A percentile compares a stretch with the other conserved stretches of the same genome.
Conservation (phyloP, 2,797 vertebrate species). For the Iguana delicatissima region DNA sequence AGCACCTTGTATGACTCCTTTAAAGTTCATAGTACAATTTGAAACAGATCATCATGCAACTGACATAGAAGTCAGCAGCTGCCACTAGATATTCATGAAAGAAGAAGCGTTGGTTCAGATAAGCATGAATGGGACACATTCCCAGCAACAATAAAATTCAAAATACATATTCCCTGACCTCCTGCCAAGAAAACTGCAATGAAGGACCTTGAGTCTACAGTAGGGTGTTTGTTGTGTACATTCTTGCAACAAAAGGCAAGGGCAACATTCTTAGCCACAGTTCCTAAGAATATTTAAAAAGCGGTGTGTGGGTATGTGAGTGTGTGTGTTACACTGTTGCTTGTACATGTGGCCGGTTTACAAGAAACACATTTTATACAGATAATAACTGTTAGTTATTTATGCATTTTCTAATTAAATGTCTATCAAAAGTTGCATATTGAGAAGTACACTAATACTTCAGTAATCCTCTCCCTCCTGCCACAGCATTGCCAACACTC, state of each 20-base stretch:
- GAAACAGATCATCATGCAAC: too few relatives aligned
- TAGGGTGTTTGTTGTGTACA: slow-evolving; percentile 63
- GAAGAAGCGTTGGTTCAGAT: slow-evolving; percentile 40
- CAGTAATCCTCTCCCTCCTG: neutral
- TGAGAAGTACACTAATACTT: neutral
- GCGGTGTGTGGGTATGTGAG: too few relatives aligned
- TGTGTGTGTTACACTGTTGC: slow-evolving; percentile 28
- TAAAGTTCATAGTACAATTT: too few relatives aligned
- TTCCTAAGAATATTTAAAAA: slow-evolving; percentile 26
- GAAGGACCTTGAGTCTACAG: slow-evolving; percentile 62
- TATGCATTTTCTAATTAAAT: slow-evolving; percentile 54
- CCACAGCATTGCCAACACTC: neutral
- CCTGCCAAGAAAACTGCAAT: slow-evolving; percentile 70
- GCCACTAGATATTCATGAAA: slow-evolving; percentile 47
- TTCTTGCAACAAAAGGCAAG: slow-evolving; percentile 63
- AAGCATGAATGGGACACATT: slow-evolving; percentile 39
- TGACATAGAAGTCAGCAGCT: too few relatives aligned
- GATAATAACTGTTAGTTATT: slow-evolving; percentile 46
- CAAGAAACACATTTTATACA: slow-evolving; percentile 64
- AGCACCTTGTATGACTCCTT: too few relatives aligned
- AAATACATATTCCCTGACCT: slow-evolving; percentile 42
- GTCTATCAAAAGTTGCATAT: slow-evolving; percentile 11
- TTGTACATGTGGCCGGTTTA: slow-evolving; percentile 55
- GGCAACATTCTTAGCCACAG: slow-evolving; percentile 48
- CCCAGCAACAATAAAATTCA: slow-evolving; percentile 62